Evolutionary conservation across 2,797 vertebrate species (phyloP), one percentile per base, ranked within the genome.

Genomic region (Podargus strigoides): DNA sequence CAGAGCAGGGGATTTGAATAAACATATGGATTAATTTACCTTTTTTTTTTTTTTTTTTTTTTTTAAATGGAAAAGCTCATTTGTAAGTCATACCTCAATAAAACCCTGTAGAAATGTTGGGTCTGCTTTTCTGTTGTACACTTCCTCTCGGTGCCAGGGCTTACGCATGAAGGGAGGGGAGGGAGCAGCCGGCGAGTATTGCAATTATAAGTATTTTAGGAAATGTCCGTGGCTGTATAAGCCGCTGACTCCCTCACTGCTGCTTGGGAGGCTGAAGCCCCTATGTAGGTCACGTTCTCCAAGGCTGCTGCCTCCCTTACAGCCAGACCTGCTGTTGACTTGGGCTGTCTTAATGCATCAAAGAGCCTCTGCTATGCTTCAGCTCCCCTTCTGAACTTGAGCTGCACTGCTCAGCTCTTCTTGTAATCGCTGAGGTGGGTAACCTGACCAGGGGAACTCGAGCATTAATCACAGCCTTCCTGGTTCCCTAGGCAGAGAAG

Each of bases 211-310:
- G 85, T 76, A 76, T 85, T 97, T 92, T 76, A 92, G 92, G 90
- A 95, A 89, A 92, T 73, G 87, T 83, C 87, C 17, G 1, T 64
- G 72, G 63, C 90, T 85, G 47, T 70, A 18, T 90, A 92, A 89
- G 75, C 94, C 9, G 14, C 53, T 70, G 94, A 89, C 95, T 93
- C 76, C 76, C 69, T 92, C 60, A 58, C 37, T 92, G 91, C 85
- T 90, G 94, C 91, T 86, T 86, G 81, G 81, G 85, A 94, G 88
- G 59, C 88, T 94, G 91, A 88, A 94, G 88, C 85, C 77, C 82
- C 64, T 93, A 94, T 97, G 79, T 97, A 96, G 96, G 96, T 96
- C 95, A 96, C 37, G 6, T 96, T 96, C 87, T 80, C 36, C 75
- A 93, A 95, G 95, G 56, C 90, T 89, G 85, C 95, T 79, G 69